Base-by-base conservation (phyloP, 2,113 vertebrate genomes). In the Tichodroma muraria region DNA sequence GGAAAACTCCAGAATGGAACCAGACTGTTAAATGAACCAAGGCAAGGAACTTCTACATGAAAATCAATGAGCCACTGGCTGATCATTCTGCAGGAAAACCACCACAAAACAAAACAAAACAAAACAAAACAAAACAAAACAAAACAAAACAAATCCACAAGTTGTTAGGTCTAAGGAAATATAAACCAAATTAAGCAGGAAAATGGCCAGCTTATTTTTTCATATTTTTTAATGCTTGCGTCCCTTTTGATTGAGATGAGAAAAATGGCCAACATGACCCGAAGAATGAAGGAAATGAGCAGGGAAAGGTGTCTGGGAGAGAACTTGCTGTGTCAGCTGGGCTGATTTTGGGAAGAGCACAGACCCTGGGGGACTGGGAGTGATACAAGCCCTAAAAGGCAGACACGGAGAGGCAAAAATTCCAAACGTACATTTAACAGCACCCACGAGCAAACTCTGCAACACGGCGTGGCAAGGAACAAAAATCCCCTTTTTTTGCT, bases 251-350 rank as follows among this genome's bases (percentile, higher is more conserved):
- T 20, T 15, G 10, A 75, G 68, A 18, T 11, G 30, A 78, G 60
- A 33, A 44, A 71, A 80, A 75, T 3, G 0, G 31, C 16, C 27
- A 17, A 8, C 1, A 4, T 0, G 1, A 78, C 14, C 3, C 1
- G 8, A 28, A 30, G 63, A 28, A 33, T 0, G 6, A 52, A 24
- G 38, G 15, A 73, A 72, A 47, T 0, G 38, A 88, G 68, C 18
- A 33, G 42, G 22, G n/a, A 19, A 53, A 77, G 19, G 38, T 30
- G 61, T 13, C 10, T 25, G 65, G 13, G 22, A 25, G 59, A 61
- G 61, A 85, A 5, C 2, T 22, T 5, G 1, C 57, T 20, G n/a
- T 4, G 8, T 40, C 56, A 63, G 80, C 61, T 16, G 22, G 54
- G 31, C 42, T 14, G 78, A 10, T 44, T 38, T 85, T 18, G 49